phyloP scores from a whole-genome alignment of 2,797 vertebrate species.

The Nothura maculosa region DNA sequence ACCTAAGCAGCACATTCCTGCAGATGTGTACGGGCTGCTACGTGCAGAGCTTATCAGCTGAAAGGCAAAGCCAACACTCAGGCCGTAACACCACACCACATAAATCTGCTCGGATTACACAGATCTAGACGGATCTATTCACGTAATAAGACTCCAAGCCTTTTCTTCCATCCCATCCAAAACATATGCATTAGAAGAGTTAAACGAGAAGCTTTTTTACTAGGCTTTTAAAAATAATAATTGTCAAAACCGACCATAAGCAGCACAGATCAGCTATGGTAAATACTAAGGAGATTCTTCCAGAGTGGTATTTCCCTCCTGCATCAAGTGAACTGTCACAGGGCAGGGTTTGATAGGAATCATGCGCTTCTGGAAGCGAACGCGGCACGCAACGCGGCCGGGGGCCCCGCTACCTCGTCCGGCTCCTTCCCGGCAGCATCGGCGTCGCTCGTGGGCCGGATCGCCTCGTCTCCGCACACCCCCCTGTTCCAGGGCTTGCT shows the following conservation, averaged over 20 bases:
- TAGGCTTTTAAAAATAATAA: not conserved
- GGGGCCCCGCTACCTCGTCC: not conserved
- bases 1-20: not conserved
- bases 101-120: not conserved
- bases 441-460: not conserved
- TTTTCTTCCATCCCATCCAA: not conserved
- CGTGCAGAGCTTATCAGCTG: not conserved
- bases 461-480: rapidly evolving
- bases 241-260: rapidly evolving
- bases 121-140: not conserved
- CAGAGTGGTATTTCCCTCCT: not conserved
- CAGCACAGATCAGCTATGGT: rapidly evolving
- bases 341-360: not conserved
- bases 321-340: not conserved
- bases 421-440: not conserved
- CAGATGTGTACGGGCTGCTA: not conserved
- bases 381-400: rapidly evolving
- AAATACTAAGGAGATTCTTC: rapidly evolving
- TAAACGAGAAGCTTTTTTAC: not conserved
- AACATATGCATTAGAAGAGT: rapidly evolving
- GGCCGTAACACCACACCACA: not conserved
- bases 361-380: not conserved
- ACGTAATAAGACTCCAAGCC: rapidly evolving
- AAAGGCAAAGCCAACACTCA: not conserved
- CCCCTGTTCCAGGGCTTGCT: rapidly evolving